phyloP scores from a whole-genome alignment of 1,140 invertebrate species.

The Chionoecetes opilio region DNA sequence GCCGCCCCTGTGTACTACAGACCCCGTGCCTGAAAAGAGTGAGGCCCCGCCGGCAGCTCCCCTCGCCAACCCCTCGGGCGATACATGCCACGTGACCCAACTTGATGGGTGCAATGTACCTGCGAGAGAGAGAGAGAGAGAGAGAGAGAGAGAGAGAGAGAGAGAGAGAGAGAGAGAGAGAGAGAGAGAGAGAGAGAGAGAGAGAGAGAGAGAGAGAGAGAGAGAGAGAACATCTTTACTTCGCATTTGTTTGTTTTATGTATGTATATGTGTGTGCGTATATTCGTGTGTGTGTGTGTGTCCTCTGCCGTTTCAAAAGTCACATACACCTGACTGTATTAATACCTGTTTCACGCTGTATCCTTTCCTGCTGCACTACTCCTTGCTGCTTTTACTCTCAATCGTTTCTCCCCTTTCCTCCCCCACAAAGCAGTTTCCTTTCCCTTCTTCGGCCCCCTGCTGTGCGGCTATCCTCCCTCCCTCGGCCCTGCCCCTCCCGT shows the following conservation, averaged over 20 bases:
- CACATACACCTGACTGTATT: background rate
- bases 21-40: too few species aligned
- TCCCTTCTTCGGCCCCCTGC: background rate
- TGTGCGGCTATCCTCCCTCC: background rate
- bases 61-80: background rate
- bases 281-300: background rate
- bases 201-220: background rate
- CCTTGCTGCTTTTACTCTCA: background rate
- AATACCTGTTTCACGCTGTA: background rate
- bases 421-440: background rate
- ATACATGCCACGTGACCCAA: background rate
- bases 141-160: constrained; percentile 27
- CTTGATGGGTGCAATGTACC: background rate
- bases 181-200: background rate
- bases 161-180: constrained; percentile 27
- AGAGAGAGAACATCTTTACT: background rate
- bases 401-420: background rate
- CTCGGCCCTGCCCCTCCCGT: background rate
- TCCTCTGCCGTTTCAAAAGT: background rate
- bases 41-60: too few species aligned
- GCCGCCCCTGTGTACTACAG: too few species aligned
- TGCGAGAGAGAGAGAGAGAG: background rate
- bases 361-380: background rate
- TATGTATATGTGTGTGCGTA: background rate
- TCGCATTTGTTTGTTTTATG: too few species aligned